A percentile compares a stretch with the other conserved stretches of the same genome.
Conservation (phyloP, 2,888 invertebrate species). For the Cephus nigrinus region DNA sequence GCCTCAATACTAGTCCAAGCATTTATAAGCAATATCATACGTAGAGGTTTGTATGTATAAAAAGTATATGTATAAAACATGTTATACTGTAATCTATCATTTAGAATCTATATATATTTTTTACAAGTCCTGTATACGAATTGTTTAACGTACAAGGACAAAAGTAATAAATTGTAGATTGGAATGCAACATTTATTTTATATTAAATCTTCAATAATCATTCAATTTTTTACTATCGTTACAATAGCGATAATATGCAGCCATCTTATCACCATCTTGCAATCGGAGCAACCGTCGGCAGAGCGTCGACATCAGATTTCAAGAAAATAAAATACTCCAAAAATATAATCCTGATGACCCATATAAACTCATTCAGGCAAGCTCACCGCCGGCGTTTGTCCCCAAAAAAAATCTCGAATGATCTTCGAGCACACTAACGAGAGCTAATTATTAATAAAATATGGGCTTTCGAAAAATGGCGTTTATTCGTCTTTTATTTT, state of each 20-base stretch:
- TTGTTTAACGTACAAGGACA: not conserved
- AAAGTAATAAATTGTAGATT: conserved; percentile 43
- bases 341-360: not conserved
- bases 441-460: not conserved
- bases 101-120: not conserved
- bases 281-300: conserved; percentile 19
- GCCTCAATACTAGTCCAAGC: not conserved
- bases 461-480: not conserved
- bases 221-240: conserved; percentile 26
- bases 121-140: not conserved
- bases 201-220: conserved; percentile 51
- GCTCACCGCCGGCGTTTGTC: not conserved
- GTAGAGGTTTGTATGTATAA: conserved; percentile 12
- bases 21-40: not conserved
- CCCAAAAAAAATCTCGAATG: not conserved
- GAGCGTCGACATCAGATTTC: conserved; percentile 18
- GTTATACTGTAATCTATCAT: not conserved
- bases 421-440: not conserved
- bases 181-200: conserved; percentile 58
- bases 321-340: conserved; percentile 33
- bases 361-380: not conserved
- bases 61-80: conserved; percentile 12
- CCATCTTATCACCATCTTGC: conserved; percentile 2
- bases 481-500: not conserved
- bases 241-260: conserved; percentile 28